Base-by-base conservation (phyloP, 30 jellyfish, hydroid and myxozoan species). In the Chironex yamaguchii region DNA sequence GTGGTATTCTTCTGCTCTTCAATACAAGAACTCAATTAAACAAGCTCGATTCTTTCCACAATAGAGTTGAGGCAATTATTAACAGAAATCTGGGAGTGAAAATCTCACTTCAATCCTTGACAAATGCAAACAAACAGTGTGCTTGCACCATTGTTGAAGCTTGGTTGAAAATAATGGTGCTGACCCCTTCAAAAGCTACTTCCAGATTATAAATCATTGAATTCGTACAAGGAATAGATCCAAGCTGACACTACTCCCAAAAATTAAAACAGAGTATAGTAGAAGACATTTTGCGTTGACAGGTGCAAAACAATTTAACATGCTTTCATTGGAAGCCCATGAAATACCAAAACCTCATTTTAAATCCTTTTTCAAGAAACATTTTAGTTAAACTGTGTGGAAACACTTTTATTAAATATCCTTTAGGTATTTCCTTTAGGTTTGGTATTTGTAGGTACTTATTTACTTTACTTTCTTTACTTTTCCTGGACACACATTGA, bases 81-180 rank as follows among this genome's bases (percentile, higher is more conserved):
- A 71, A 82, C 42, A 82, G 88, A 67, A 82, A 82, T 69, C 24
- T 49, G 77, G 85, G 48, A 85, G 36, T 30, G 72, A 82, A 82
- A 82, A 82, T 82, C 77, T 66, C 67, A 78, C 82, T 78, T 79
- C 89, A 78, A 68, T 58, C 82, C 17, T 67, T 73, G 69, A 42
- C 77, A 49, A 73, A 73, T 73, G 79, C 79, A 74, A 73, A 20
- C 51, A 73, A 73, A 32, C 48, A 73, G 51, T 52, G 79, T 42
- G 86, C 79, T 73, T 73, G 79, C 36, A 73, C 49, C 86, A 74
- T 73, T 73, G 86, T 49, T 76, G 51, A 76, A 73, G 21, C 71
- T n/a, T 54, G 71, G 31, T 32, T 54, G 71, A 54, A 28, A 54
- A 54, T 3, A 32, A 49, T 42, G 48, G 48, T 36, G 63, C 63